Evolutionary conservation across 37 sponge, comb jelly and placozoan genomes (phyloP).

Genomic region (Hexactinellida sp.): DNA sequence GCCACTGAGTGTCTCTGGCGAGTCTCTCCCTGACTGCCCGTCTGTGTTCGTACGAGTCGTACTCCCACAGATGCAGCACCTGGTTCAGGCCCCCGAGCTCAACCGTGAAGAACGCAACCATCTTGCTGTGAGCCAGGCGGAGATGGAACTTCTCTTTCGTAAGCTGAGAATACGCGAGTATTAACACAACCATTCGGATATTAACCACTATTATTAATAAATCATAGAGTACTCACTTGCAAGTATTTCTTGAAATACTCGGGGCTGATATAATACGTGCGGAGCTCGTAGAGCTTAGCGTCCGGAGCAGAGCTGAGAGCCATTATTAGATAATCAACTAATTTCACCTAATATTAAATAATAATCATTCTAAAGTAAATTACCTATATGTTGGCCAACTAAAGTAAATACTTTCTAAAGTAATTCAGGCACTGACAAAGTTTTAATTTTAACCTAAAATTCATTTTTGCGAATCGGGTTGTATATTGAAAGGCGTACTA

Average conservation of each 20-base stretch:
- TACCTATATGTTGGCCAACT: too few species aligned
- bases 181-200: too few species aligned
- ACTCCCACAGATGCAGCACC: constrained; percentile 41
- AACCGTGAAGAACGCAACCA: constrained; percentile 31
- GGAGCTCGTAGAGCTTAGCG: constrained; percentile 33
- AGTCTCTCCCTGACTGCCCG: constrained; percentile 24
- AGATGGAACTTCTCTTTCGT: constrained; percentile 15
- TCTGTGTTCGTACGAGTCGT: constrained; percentile 28
- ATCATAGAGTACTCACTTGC: too few species aligned
- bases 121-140: constrained; percentile 24
- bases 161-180: constrained; percentile 8
- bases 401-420: too few species aligned
- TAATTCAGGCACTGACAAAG: too few species aligned
- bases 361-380: too few species aligned
- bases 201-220: too few species aligned
- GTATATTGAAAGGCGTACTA: too few species aligned
- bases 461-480: too few species aligned
- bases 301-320: background rate
- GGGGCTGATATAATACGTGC: constrained; percentile 28
- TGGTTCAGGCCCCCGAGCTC: constrained; percentile 34
- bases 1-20: constrained; percentile 22
- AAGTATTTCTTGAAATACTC: constrained; percentile 20
- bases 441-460: too few species aligned
- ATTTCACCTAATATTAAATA: too few species aligned
- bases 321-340: too few species aligned